A percentile compares a stretch with the other conserved stretches of the same genome.
phyloP scores from a whole-genome alignment of 1,140 invertebrate species.

The Orius insidiosus region DNA sequence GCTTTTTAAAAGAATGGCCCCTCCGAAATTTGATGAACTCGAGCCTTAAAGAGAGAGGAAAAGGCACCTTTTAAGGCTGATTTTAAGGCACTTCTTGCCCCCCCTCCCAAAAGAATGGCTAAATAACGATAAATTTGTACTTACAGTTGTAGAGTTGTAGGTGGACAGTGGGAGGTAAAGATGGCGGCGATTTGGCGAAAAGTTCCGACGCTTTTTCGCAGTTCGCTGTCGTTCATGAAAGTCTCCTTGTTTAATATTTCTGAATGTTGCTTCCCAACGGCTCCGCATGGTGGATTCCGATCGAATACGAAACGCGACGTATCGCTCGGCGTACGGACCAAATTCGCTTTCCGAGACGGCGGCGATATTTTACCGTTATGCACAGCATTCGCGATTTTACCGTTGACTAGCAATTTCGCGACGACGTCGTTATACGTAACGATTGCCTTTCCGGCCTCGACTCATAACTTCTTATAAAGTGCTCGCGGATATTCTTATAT shows the following conservation, averaged over 20 bases:
- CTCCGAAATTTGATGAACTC: too few relatives aligned
- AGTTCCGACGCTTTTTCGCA: neutral
- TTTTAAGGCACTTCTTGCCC: too few relatives aligned
- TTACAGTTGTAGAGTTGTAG: slow-evolving; percentile 19
- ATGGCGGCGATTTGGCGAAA: slow-evolving; percentile 9
- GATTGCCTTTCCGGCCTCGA: slow-evolving; percentile 17
- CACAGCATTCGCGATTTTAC: slow-evolving; percentile 24
- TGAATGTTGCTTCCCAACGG: slow-evolving; percentile 1
- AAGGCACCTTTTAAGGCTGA: too few relatives aligned
- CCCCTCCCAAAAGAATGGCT: too few relatives aligned
- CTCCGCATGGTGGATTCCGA: slow-evolving; percentile 12
- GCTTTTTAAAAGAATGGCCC: too few relatives aligned
- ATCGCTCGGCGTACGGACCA: slow-evolving; percentile 16
- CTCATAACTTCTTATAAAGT: slow-evolving; percentile 8
- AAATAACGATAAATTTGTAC: too few relatives aligned
- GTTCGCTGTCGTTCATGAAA: neutral
- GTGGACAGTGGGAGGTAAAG: slow-evolving; percentile 18
- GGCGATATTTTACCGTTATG: slow-evolving; percentile 18
- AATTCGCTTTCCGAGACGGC: slow-evolving; percentile 12
- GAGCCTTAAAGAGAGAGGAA: too few relatives aligned
- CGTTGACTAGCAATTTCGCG: slow-evolving; percentile 31
- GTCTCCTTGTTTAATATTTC: neutral
- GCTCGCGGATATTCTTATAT: slow-evolving; percentile 16
- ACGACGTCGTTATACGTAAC: slow-evolving; percentile 18
- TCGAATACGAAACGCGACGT: slow-evolving; percentile 9